Conservation (phyloP, 2,888 invertebrate species). For the Chrysopilus asiliformis region DNA sequence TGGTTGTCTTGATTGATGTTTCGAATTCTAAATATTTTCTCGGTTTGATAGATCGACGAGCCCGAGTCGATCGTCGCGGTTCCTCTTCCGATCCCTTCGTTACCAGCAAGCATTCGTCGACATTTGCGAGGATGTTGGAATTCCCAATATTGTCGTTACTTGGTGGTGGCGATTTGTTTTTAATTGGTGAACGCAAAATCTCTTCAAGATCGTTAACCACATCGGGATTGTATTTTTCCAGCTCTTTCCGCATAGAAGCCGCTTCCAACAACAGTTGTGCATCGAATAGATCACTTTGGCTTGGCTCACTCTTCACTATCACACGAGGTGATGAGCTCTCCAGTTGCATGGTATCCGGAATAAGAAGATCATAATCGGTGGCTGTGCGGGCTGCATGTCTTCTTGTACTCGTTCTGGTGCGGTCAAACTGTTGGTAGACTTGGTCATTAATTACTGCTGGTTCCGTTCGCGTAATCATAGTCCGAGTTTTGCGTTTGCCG, state of each 20-base stretch:
- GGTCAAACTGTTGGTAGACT: slow-evolving; percentile 11
- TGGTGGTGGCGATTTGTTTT: background rate
- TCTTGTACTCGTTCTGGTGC: slow-evolving; percentile 3
- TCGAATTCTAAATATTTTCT: slow-evolving; percentile 25
- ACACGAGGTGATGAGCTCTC: background rate
- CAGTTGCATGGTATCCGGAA: slow-evolving; percentile 18
- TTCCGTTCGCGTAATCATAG: slow-evolving; percentile 37
- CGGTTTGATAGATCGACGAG: slow-evolving; percentile 20
- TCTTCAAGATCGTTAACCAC: slow-evolving; percentile 35
- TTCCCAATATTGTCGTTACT: slow-evolving; percentile 15
- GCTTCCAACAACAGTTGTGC: slow-evolving; percentile 28
- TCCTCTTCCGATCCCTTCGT: slow-evolving; percentile 12
- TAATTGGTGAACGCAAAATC: slow-evolving; percentile 22
- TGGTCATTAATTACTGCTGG: slow-evolving; percentile 17
- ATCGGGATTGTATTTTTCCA: slow-evolving; percentile 31
- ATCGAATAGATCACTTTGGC: slow-evolving; percentile 28
- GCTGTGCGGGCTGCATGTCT: slow-evolving; percentile 9
- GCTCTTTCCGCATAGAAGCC: slow-evolving; percentile 26
- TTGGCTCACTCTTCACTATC: background rate
- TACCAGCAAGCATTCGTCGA: too few species aligned
- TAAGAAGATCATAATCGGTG: slow-evolving; percentile 31
- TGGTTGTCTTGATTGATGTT: slow-evolving; percentile 13
- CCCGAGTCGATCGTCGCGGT: slow-evolving; percentile 20
- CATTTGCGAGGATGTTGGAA: slow-evolving; percentile 11
- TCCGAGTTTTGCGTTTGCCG: slow-evolving; percentile 44